These are phyloP conservation scores for Macrotrachela quadricornifera DNA, from an alignment of 1,140 invertebrate species.

Conservation along the genomic window DNA sequence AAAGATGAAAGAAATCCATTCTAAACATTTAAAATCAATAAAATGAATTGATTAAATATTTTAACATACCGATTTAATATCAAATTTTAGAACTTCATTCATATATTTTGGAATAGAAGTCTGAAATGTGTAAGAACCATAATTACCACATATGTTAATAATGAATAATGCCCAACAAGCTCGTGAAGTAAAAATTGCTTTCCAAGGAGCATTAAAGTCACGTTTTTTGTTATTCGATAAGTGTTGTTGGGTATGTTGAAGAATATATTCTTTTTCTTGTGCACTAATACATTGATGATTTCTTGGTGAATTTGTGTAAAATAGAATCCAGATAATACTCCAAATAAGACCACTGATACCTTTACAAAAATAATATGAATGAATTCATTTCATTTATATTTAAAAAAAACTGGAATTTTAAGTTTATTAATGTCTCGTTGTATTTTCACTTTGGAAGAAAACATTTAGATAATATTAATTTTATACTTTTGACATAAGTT, in stretches of 20 bases:
- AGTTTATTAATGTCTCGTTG: too few species aligned
- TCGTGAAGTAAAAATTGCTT: slow-evolving; percentile 19
- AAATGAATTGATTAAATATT: slow-evolving; percentile 9
- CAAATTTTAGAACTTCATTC: slow-evolving; percentile 26
- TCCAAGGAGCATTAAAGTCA: slow-evolving; percentile 38
- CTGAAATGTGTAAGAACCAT: slow-evolving; percentile 27
- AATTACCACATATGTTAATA: slow-evolving; percentile 23
- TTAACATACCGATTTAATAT: slow-evolving; percentile 24
- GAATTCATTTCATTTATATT: too few species aligned
- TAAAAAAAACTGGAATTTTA: too few species aligned
- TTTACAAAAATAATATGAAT: slow-evolving; percentile 28
- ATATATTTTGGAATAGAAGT: slow-evolving; percentile 29
- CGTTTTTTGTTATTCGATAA: slow-evolving; percentile 5
- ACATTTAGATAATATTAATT: neutral
- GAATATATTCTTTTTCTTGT: slow-evolving; percentile 25
- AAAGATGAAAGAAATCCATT: slow-evolving; percentile 6
- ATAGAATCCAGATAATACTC: slow-evolving; percentile 21
- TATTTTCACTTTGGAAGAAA: too few species aligned
- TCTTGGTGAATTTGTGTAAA: slow-evolving; percentile 18
- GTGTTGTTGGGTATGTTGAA: slow-evolving; percentile 1
- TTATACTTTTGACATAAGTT: neutral
- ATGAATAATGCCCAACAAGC: slow-evolving; percentile 20
- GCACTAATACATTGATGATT: slow-evolving; percentile 17
- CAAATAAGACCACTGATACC: slow-evolving; percentile 16
- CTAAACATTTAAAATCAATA: neutral